Base-by-base conservation (phyloP, 2,888 invertebrate species). In the Ferrisia virgata region DNA sequence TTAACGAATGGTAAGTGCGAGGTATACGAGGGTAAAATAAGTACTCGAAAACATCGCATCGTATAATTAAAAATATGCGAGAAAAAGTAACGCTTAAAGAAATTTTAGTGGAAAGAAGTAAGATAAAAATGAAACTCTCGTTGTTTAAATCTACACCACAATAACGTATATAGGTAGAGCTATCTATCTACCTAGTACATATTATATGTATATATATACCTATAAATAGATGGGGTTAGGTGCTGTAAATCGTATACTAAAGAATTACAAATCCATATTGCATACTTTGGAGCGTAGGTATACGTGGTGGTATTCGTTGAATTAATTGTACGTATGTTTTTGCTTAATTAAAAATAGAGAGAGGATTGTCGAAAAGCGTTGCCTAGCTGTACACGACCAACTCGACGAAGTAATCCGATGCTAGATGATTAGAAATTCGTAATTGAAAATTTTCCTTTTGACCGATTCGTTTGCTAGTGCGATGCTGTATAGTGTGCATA, bases 391-490 rank as follows among this genome's bases (percentile, higher is more conserved):
- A 28, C 4, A 4, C 28, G 28, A 28, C 31, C 28, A 53, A 53
- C 22, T 53, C 53, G n/a, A 47, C 58, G 15, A 64, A 64, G 64
- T 64, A 64, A 64, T 64, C 64, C 64, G 64, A 64, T 64, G 28
- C 64, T 11, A 64, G 64, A 64, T 64, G 64, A 64, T 64, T 64
- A 64, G 64, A 64, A 64, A 64, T 64, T 64, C 64, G 64, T 64
- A 64, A 64, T 64, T 64, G 64, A 15, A 64, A 64, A 64, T 64
- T 64, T 64, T 64, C 64, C 64, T 64, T 64, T 64, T 64, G 64
- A 64, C 64, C 64, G 64, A 64, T 64, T 64, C 28, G 28, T 64
- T 64, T 64, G 64, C 15, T 6, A 4, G 53, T 53, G 53, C 53
- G n/a, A n/a, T n/a, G n/a, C n/a, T n/a, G n/a, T n/a, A n/a, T n/a